Conservation (phyloP, 2,797 vertebrate species). For the Anolis apletophallus region DNA sequence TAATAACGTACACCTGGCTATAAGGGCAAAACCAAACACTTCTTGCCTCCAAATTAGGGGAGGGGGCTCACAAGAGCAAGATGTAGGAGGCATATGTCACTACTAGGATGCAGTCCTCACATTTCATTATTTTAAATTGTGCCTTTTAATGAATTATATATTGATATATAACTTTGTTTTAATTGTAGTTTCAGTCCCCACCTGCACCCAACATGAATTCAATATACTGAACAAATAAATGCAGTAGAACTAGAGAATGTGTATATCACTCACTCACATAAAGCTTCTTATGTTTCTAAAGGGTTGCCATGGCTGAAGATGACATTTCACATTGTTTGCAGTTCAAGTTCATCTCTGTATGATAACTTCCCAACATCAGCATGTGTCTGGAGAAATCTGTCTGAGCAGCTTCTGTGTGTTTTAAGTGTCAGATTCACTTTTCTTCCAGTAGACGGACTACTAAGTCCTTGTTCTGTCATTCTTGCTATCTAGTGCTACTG, state of each 20-base stretch:
- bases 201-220: too few relatives aligned
- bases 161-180: too few relatives aligned
- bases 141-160: too few relatives aligned
- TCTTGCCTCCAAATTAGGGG: too few relatives aligned
- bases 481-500: constrained; percentile 2
- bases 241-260: background rate
- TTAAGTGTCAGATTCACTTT: background rate
- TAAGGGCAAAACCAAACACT: too few relatives aligned
- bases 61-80: too few relatives aligned
- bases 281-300: background rate
- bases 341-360: background rate
- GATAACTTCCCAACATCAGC: background rate
- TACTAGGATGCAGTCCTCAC: too few relatives aligned
- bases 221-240: too few relatives aligned
- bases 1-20: too few relatives aligned
- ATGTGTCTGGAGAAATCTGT: background rate
- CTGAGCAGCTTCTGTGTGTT: background rate
- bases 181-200: too few relatives aligned
- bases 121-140: too few relatives aligned
- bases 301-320: background rate
- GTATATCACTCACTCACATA: background rate
- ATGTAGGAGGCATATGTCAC: too few relatives aligned
- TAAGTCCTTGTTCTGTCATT: background rate
- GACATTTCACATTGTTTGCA: background rate
- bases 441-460: background rate